Conservation (phyloP, 2,797 vertebrate species). For the Syngnathus rostellatus region DNA sequence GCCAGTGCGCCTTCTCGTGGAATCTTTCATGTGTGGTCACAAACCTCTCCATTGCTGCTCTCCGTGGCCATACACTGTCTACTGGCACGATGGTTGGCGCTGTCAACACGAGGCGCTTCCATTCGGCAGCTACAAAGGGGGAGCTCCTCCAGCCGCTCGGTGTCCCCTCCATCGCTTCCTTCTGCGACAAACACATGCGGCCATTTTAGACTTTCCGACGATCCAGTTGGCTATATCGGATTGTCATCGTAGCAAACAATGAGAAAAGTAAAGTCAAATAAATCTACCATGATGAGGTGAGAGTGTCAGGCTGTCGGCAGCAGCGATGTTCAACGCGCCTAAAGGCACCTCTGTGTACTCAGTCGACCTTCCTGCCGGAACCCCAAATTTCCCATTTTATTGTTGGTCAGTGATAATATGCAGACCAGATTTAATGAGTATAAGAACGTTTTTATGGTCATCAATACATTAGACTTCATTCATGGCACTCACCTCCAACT, state of each 20-base stretch:
- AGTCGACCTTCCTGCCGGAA: slow-evolving; percentile 44
- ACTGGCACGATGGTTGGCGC: slow-evolving; percentile 66
- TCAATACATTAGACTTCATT: not conserved
- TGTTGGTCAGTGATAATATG: not conserved
- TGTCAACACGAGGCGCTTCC: slow-evolving; percentile 85
- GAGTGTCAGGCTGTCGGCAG: slow-evolving; percentile 77
- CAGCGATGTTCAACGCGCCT: slow-evolving; percentile 79
- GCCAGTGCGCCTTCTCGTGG: no score
- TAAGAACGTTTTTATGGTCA: not conserved
- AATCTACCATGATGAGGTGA: slow-evolving; percentile 76
- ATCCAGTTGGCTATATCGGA: no score
- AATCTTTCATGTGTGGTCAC: not conserved
- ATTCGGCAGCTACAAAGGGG: slow-evolving; percentile 90
- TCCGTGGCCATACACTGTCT: slow-evolving; percentile 87
- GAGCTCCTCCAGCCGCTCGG: slow-evolving; percentile 81
- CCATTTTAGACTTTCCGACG: no score
- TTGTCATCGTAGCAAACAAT: no score
- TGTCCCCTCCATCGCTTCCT: slow-evolving; percentile 81
- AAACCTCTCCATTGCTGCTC: slow-evolving; percentile 84
- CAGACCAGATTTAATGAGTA: not conserved
- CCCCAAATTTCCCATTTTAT: not conserved
- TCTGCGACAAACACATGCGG: slow-evolving; percentile 40
- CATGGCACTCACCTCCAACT: slow-evolving; percentile 35
- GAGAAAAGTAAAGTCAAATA: no score
- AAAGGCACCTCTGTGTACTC: slow-evolving; percentile 88